Conservation (phyloP, 2,113 vertebrate genomes). For the Pogonocichla stellata region DNA sequence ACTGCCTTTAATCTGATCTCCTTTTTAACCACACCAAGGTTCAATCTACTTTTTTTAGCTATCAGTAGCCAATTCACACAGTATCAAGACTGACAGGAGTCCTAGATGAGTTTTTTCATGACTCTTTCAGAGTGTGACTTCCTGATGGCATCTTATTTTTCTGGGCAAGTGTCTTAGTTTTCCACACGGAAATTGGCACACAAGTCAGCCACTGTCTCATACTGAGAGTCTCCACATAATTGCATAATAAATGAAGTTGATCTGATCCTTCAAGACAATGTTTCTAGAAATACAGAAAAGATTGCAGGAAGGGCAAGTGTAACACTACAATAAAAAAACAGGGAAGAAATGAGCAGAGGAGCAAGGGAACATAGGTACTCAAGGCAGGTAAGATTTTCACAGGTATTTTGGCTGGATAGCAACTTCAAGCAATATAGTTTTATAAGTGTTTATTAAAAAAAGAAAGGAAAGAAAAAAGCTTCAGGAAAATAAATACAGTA, state of each 20-base stretch:
- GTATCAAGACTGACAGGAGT: not conserved
- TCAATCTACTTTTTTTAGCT: not conserved
- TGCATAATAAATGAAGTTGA: not conserved
- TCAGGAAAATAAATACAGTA: conserved; percentile 69
- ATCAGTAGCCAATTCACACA: not conserved
- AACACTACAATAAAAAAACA: not conserved
- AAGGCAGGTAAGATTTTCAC: conserved; percentile 43
- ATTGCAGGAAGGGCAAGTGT: not conserved
- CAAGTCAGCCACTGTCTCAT: not conserved
- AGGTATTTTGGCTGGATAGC: conserved; percentile 33
- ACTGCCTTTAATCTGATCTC: not conserved
- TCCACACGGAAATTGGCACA: not conserved
- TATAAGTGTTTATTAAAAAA: conserved; percentile 70
- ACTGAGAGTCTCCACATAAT: not conserved
- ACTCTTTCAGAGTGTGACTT: not conserved
- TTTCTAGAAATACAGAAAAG: not conserved
- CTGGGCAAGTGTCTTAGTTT: not conserved
- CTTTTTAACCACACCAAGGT: not conserved
- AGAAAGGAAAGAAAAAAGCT: conserved; percentile 61
- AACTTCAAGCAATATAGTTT: conserved; percentile 65
- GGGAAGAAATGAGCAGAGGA: conserved; percentile 16
- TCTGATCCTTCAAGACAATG: not conserved
- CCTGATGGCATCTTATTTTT: not conserved
- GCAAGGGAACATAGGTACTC: conserved; percentile 24
- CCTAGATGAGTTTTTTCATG: not conserved